phyloP scores from a whole-genome alignment of 2,888 invertebrate genomes.

The Nysson spinosus region DNA sequence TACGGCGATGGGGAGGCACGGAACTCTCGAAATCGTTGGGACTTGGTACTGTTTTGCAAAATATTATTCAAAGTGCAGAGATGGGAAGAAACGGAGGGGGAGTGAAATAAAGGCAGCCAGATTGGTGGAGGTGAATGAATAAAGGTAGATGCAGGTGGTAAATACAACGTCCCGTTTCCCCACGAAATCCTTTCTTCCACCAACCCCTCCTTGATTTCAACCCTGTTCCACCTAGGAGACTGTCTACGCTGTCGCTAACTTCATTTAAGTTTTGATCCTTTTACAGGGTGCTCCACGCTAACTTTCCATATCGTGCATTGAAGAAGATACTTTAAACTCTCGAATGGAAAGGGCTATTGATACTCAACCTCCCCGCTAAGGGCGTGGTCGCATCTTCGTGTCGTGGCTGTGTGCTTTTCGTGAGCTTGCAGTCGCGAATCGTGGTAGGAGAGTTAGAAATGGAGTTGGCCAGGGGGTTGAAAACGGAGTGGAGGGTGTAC shows the following conservation, averaged over 20 bases:
- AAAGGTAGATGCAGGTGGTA: conserved; percentile 31
- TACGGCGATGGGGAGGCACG: conserved; percentile 1
- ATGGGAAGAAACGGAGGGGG: conserved; percentile 7
- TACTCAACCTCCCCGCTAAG: conserved; percentile 6
- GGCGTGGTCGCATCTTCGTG: conserved; percentile 35
- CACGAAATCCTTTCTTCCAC: conserved; percentile 10
- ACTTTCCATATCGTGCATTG: conserved; percentile 67
- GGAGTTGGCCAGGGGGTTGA: background rate
- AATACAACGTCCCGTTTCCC: conserved; percentile 11
- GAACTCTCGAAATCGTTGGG: conserved; percentile 15
- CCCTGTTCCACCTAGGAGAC: conserved; percentile 26
- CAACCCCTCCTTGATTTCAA: conserved; percentile 2
- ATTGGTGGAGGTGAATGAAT: background rate
- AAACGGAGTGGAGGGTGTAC: background rate
- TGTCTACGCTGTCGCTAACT: conserved; percentile 62
- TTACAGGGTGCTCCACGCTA: conserved; percentile 58
- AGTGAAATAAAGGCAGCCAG: conserved; percentile 28
- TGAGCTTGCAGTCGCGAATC: background rate
- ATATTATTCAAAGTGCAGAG: conserved; percentile 58
- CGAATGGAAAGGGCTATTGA: conserved; percentile 38
- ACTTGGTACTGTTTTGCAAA: conserved; percentile 53
- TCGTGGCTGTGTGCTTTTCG: conserved; percentile 6
- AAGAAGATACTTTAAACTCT: conserved; percentile 53
- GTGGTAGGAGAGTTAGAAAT: background rate
- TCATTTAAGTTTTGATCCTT: conserved; percentile 71